These are phyloP conservation scores for Rhagologus leucostigma DNA, from an alignment of 2,113 vertebrate genomes.

Conservation along the genomic window DNA sequence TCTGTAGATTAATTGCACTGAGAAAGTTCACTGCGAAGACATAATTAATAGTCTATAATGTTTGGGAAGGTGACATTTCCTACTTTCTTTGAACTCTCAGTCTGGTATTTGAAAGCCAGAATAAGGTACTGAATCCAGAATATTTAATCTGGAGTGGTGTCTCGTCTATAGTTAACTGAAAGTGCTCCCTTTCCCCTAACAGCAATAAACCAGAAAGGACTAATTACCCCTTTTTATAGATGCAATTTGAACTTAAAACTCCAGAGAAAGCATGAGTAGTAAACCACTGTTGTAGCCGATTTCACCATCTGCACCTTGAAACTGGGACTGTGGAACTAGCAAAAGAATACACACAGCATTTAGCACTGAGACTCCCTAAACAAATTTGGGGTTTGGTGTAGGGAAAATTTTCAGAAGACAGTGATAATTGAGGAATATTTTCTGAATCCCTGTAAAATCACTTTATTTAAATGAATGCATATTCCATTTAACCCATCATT, in stretches of 20 bases:
- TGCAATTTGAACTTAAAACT: conserved; percentile 67
- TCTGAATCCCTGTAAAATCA: neutral
- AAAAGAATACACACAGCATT: neutral
- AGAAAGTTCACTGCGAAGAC: conserved; percentile 50
- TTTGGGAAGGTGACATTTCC: conserved; percentile 74
- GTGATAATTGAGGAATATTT: neutral
- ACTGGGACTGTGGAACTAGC: neutral
- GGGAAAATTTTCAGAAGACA: neutral
- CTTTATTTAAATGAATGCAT: neutral
- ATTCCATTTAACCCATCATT: neutral
- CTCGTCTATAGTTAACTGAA: conserved; percentile 62
- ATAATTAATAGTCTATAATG: conserved; percentile 68
- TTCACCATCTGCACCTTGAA: conserved; percentile 67
- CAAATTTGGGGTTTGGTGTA: neutral
- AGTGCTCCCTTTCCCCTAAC: conserved; percentile 54
- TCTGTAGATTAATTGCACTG: conserved; percentile 48
- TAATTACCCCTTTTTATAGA: conserved; percentile 73
- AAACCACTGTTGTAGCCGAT: conserved; percentile 37
- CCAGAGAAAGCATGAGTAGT: conserved; percentile 45
- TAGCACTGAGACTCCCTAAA: neutral
- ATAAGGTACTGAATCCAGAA: conserved; percentile 13
- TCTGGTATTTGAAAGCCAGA: conserved; percentile 41
- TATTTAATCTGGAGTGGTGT: conserved; percentile 59
- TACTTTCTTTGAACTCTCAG: conserved; percentile 61
- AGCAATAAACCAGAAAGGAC: conserved; percentile 64